These are phyloP conservation scores for Nymphalis urticae DNA, from an alignment of 2,888 invertebrate species.

Conservation along the genomic window DNA sequence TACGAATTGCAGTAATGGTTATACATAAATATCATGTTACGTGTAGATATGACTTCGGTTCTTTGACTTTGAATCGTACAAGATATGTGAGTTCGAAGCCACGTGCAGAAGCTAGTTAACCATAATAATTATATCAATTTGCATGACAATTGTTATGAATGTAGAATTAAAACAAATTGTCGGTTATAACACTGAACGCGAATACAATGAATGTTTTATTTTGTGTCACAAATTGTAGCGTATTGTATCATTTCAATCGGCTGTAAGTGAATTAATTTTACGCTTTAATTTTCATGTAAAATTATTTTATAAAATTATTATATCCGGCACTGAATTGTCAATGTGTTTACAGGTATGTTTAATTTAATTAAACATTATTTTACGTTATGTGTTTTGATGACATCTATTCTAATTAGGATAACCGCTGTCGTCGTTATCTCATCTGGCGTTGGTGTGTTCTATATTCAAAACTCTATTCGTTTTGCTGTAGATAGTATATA, in stretches of 20 bases:
- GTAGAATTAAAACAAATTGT: slow-evolving; percentile 2
- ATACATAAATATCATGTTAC: too few relatives aligned
- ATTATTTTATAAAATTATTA: not conserved
- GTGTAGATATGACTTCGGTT: too few relatives aligned
- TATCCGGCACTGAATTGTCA: not conserved
- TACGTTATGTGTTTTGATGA: too few relatives aligned
- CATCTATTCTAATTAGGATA: too few relatives aligned
- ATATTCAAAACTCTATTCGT: too few relatives aligned
- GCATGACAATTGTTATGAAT: not conserved
- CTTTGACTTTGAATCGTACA: too few relatives aligned
- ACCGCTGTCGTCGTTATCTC: too few relatives aligned
- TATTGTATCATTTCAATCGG: slow-evolving; percentile 4
- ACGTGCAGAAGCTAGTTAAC: not conserved
- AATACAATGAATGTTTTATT: slow-evolving; percentile 3
- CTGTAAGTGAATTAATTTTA: slow-evolving; percentile 3
- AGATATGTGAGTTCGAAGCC: not conserved
- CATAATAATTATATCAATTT: not conserved
- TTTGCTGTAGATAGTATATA: too few relatives aligned
- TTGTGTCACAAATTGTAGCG: not conserved
- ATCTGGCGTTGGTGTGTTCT: too few relatives aligned
- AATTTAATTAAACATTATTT: not conserved
- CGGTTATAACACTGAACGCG: not conserved
- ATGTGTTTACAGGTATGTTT: slow-evolving; percentile 22
- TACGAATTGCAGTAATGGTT: too few relatives aligned
- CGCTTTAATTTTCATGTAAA: slow-evolving; percentile 2